Evolutionary conservation across 64 coral and sea anemone genomes (phyloP), one percentile per base, ranked within the genome.

Genomic region (Stylophora pistillata): DNA sequence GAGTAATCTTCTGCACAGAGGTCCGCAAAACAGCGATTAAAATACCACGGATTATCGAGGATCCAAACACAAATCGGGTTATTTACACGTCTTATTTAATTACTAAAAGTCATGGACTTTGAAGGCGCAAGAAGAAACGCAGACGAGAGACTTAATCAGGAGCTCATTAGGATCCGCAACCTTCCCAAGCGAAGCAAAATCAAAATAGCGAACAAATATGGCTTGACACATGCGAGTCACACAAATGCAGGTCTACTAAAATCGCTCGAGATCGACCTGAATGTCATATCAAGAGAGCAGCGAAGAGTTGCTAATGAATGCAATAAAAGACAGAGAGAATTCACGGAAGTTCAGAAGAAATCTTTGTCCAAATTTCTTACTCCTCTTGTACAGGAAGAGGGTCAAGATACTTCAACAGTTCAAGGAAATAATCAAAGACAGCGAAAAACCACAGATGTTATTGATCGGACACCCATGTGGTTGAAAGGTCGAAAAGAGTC

Each of bases 131-230:
- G 92, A 82, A 54, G 76, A 25, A 70, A 85, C 37, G 91, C 87
- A 53, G 82, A 96, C 76, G 91, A 96, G 15, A 74, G 95, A 82
- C 88, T 96, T 20, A 93, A 81, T 74, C 95, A 96, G 26, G 95
- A 96, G 21, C 59, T 96, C 14, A 87, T 71, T 25, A 90, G 95
- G 61, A 96, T 96, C 10, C 75, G 91, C 54, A 96, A 96, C 56
- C 81, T 96, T 27, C 95, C 95, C 13, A 93, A 96, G 81, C 78
- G 77, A 65, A 96, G 90, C 56, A 89, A 74, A 11, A 82, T 96
- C 53, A 55, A 84, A 23, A 78, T 87, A 54, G 90, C 56, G 17
- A 96, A 96, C 64, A 96, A 96, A 15, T 78, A 96, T 79, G 95
- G 95, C 56, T 69, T 96, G 56, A 89, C 89, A 15, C 95, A 90